Percentiles rank a stretch among this genome's conserved stretches.
Conservation (phyloP, 2,888 invertebrate genomes). For the Rhingia campestris region DNA sequence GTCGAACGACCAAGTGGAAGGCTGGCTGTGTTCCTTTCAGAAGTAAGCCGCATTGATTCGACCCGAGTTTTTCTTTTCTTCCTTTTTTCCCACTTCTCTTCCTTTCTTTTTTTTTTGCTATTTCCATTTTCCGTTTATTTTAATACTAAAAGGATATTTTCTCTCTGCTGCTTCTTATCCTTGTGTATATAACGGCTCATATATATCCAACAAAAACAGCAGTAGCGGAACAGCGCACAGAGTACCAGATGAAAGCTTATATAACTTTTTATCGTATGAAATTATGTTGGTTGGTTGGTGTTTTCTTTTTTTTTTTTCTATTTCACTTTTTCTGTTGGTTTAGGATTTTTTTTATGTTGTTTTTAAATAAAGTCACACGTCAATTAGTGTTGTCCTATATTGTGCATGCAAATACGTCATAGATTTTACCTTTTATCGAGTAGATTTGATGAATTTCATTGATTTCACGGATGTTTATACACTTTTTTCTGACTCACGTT, state of each 20-base stretch:
- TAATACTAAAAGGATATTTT: conserved; percentile 69
- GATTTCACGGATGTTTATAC: conserved; percentile 40
- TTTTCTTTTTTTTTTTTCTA: neutral
- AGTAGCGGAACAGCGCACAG: conserved; percentile 29
- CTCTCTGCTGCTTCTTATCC: conserved; percentile 58
- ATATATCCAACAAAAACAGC: conserved; percentile 59
- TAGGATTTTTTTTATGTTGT: conserved; percentile 14
- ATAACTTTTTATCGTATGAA: conserved; percentile 67
- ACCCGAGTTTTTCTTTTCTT: conserved; percentile 44
- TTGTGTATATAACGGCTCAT: conserved; percentile 48
- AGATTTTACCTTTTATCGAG: conserved; percentile 49
- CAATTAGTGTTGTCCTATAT: conserved; percentile 49
- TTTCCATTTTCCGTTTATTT: conserved; percentile 72
- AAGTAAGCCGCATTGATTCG: conserved; percentile 72
- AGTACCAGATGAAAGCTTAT: conserved; percentile 69
- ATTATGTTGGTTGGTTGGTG: conserved; percentile 56
- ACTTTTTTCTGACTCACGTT: conserved; percentile 56
- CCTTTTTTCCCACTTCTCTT: conserved; percentile 18
- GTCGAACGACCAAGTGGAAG: conserved; percentile 13
- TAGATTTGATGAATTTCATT: conserved; percentile 11
- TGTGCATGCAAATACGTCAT: conserved; percentile 27
- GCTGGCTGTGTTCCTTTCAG: conserved; percentile 46
- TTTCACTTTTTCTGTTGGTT: conserved; percentile 5
- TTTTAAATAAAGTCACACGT: conserved; percentile 50
- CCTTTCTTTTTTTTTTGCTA: conserved; percentile 41